Conservation (phyloP, 1,140 invertebrate genomes). For the Neotoxoptera formosana region DNA sequence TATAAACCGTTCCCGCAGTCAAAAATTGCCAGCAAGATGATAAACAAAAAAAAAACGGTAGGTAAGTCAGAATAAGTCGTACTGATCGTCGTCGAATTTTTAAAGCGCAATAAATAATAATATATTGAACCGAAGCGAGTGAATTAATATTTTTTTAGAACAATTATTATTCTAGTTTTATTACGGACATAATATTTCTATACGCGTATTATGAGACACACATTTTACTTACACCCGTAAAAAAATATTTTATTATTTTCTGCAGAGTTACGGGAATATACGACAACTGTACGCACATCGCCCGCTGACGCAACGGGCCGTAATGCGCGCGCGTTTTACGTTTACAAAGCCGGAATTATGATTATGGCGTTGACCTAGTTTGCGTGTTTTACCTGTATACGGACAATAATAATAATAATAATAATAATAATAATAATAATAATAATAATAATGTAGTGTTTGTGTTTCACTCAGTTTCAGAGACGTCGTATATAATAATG, state of each 20-base stretch:
- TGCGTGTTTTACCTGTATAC: slow-evolving; percentile 4
- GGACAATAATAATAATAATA: background rate
- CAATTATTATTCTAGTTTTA: background rate
- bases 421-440: too few species aligned
- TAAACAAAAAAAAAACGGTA: background rate
- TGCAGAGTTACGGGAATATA: background rate
- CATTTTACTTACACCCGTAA: too few species aligned
- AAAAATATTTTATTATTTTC: background rate
- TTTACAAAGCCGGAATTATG: slow-evolving; percentile 34
- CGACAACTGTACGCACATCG: background rate
- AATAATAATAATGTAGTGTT: slow-evolving; percentile 4
- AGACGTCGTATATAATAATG: background rate
- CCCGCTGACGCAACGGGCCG: background rate
- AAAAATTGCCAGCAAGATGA: background rate
- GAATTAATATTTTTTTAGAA: background rate
- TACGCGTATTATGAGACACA: background rate
- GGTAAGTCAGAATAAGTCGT: too few species aligned
- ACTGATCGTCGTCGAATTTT: background rate
- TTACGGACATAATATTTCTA: background rate
- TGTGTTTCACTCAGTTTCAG: slow-evolving; percentile 2
- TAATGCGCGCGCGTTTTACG: slow-evolving; percentile 1
- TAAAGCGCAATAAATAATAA: too few species aligned
- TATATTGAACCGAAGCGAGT: background rate
- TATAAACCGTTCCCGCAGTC: background rate
- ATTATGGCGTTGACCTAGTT: slow-evolving; percentile 45